phyloP scores from a whole-genome alignment of 2,113 vertebrate species.

The Rhinopomastus cyanomelas region DNA sequence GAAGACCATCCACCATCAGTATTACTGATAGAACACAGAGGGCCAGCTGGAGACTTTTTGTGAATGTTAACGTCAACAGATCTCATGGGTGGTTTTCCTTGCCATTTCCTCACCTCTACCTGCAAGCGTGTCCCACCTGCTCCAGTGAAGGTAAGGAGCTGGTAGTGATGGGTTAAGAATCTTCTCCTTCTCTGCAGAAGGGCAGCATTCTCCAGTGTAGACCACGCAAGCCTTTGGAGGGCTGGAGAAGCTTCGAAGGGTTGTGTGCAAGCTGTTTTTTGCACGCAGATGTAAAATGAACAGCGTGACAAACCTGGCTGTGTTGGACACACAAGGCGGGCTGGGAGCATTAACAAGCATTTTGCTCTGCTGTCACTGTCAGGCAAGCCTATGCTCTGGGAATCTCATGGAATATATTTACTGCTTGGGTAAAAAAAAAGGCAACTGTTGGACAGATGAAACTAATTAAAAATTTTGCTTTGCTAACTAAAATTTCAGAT shows the following conservation, averaged over 20 bases:
- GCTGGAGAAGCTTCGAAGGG: neutral
- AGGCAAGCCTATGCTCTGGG: neutral
- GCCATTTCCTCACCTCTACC: neutral
- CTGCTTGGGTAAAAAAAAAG: neutral
- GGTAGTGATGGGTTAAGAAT: neutral
- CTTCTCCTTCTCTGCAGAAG: neutral
- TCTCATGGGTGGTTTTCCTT: neutral
- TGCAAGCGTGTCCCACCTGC: neutral
- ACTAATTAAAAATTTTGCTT: constrained; percentile 40
- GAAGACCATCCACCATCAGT: fast-evolving
- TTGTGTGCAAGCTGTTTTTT: constrained; percentile 26
- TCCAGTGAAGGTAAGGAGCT: neutral
- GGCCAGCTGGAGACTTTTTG: neutral
- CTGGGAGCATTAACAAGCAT: constrained; percentile 12
- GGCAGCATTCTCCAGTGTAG: fast-evolving
- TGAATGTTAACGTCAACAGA: neutral
- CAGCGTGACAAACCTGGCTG: constrained; percentile 17
- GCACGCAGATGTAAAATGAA: neutral
- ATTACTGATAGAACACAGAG: neutral
- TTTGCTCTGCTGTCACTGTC: constrained; percentile 5
- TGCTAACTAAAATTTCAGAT: constrained; percentile 22
- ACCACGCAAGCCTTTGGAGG: neutral
- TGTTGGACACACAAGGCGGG: neutral
- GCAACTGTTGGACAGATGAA: constrained; percentile 33
- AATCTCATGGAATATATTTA: constrained; percentile 26